Base-by-base conservation (phyloP, 2,797 vertebrate species). In the Masticophis lateralis region DNA sequence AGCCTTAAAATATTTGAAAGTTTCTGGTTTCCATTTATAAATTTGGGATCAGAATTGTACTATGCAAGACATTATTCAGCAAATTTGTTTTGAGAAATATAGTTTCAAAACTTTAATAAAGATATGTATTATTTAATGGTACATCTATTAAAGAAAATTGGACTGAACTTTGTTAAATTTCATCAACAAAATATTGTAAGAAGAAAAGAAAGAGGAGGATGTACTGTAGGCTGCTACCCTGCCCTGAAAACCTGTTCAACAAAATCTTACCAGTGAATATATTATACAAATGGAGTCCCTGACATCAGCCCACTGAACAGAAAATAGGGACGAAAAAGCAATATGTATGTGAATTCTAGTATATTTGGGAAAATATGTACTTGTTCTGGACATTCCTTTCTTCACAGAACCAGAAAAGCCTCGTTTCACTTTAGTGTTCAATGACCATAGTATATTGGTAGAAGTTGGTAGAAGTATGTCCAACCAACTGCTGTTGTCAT, bases 1-100 rank as follows among this genome's bases (percentile, higher is more conserved):
- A 96, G 88, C 22, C 55, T 87, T 95, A 57, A 95, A 95, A 66
- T 88, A 88, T 79, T 91, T 51, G 12, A 74, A 59, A 60, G 59
- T 90, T 96, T 95, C 91, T 92, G 56, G 89, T 94, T 96, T 95
- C 92, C 94, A 4, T 13, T 22, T 87, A 92, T 92, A 96, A 95
- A 89, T 88, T 93, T 56, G 86, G 59, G 87, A 56, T 93, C n/a
- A 47, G 88, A 13, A 47, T 9, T 92, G 0, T 94, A 89, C 86
- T 91, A 20, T 94, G 0, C 2, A 37, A 92, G 56, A 66, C 95
- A 90, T 94, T 96, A 88, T 90, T 91, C 63, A 95, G 94, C 43
- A 86, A 4, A 59, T 91, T 37, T 87, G 92, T 32, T 56, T 89
- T 55, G 20, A 88, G 20, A 12, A 28, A 16, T 92, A 86, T 60